Evolutionary conservation across 92 coral and sea anemone genomes (phyloP), one percentile per base, ranked within the genome.

Genomic region (Anthopleura xanthogrammica): DNA sequence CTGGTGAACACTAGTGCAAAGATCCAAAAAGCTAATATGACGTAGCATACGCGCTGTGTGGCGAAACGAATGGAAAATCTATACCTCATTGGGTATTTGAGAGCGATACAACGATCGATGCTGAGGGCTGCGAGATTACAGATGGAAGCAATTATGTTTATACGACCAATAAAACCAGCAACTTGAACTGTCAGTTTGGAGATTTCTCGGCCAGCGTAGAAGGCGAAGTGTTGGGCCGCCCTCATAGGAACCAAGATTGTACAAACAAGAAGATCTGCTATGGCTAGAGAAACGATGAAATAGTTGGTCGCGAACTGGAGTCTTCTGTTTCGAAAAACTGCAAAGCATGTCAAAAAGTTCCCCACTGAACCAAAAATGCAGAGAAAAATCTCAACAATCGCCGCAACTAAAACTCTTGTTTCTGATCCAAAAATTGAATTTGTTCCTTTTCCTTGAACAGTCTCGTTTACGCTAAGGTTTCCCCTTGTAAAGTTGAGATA

Each of bases 221-320:
- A 82, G 12, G 92, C 78, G 40, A 85, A 83, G 65, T 90, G 89
- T 71, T 92, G 93, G 5, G 91, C 82, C 23, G 88, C 93, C 12
- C 96, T 85, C 93, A 90, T 88, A 0, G 96, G 96, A 29, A 92
- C 92, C 12, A 92, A 83, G 12, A 92, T 79, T 3, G 85, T 75
- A 40, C 92, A 82, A 41, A 92, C 92, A 4, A 86, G 84, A 41
- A 83, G 50, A 65, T 92, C 93, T 5, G 93, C 96, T 60, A 88
- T 81, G 58, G 92, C 87, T 60, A 92, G 52, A 20, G 96, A 92
- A 48, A 88, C 89, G 71, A 92, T 90, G 86, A 87, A 85, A 81
- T 79, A 92, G 85, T 90, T 92, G 39, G 95, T 81, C 24, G 92
- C 96, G 74, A 90, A 80, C 83, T 90, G 93, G 36, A 92, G 88